A percentile compares a stretch with the other conserved stretches of the same genome.
Evolutionary conservation across 2,113 vertebrate genomes (phyloP).

Genomic region (Diphyllodes magnificus): DNA sequence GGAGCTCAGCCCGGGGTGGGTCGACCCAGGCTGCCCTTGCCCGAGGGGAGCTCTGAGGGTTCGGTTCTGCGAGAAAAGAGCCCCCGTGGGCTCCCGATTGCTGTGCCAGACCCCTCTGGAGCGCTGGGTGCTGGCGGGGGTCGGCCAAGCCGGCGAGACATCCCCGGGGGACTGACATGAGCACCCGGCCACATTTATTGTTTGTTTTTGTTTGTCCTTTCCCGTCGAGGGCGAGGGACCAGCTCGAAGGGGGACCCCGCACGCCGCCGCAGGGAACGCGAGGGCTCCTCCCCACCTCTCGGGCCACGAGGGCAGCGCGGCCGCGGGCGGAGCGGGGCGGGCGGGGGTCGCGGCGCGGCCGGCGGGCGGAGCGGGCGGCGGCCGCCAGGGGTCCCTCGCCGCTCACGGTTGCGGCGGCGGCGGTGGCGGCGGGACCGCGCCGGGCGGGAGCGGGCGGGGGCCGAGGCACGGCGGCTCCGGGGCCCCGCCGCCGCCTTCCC

Average conservation of each 20-base stretch:
- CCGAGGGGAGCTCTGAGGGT: not conserved
- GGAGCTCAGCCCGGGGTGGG: not conserved
- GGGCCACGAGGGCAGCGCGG: slow-evolving; percentile 23
- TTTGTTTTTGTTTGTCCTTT: not conserved
- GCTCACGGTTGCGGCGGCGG: too few species aligned
- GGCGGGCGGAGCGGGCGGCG: not conserved
- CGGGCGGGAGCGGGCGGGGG: too few species aligned
- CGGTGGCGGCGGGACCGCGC: too few species aligned
- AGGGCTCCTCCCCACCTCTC: too few species aligned
- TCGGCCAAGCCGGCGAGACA: too few species aligned
- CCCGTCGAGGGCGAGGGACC: not conserved
- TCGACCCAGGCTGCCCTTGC: not conserved
- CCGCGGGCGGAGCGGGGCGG: not conserved
- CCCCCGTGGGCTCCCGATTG: accelerated
- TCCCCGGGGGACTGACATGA: accelerated
- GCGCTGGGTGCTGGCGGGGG: accelerated
- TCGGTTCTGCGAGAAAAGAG: not conserved
- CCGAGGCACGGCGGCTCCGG: too few species aligned
- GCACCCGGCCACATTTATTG: accelerated
- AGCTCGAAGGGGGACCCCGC: accelerated
- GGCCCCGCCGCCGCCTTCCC: not conserved
- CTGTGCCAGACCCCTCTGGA: not conserved
- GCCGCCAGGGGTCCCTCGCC: not conserved
- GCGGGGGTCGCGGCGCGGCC: not conserved
- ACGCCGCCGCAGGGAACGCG: accelerated